A percentile compares a stretch with the other conserved stretches of the same genome.
Conservation (phyloP, 2,797 vertebrate genomes). For the Tokudaia muenninki region DNA sequence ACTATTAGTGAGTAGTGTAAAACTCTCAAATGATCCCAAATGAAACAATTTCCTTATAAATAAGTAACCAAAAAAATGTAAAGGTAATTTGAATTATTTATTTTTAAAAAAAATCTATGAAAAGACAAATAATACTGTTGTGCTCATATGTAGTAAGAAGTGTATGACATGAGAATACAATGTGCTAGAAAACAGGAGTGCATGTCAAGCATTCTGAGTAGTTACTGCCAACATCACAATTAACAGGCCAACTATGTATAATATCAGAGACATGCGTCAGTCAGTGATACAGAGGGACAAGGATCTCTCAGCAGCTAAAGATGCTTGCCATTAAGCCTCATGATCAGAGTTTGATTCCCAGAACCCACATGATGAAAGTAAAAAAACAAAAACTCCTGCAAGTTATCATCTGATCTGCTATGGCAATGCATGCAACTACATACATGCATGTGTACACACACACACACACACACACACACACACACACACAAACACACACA, state of each 20-base stretch:
- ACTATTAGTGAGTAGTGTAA: not conserved
- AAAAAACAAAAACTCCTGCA: not conserved
- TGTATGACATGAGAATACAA: not conserved
- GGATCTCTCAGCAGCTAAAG: too few species aligned
- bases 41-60: not conserved
- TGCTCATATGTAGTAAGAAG: not conserved
- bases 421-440: not conserved
- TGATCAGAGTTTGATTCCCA: not conserved
- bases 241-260: not conserved
- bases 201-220: not conserved
- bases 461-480: not conserved
- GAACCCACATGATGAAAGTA: not conserved
- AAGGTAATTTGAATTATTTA: not conserved
- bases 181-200: not conserved
- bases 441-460: not conserved
- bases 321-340: not conserved
- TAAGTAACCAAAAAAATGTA: not conserved
- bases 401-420: not conserved
- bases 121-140: not conserved
- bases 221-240: not conserved
- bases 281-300: not conserved
- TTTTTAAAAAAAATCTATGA: not conserved
- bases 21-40: conserved; percentile 50
- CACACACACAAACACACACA: not conserved
- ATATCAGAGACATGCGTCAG: not conserved